Evolutionary conservation across 2,888 invertebrate species (phyloP).

Genomic region (Eugnorisma glareosa): DNA sequence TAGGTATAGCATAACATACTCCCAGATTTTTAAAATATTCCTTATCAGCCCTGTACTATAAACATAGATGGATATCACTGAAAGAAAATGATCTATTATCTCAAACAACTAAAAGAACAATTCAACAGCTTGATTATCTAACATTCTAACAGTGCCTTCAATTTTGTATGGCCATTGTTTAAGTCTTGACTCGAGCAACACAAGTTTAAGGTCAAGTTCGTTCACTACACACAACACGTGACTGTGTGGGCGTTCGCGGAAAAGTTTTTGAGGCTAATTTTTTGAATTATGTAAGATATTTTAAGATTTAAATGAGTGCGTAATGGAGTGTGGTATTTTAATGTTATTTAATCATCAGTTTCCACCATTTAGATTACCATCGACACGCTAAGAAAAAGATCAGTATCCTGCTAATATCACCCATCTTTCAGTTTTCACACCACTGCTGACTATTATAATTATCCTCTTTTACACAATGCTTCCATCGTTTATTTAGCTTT

Average conservation of each 20-base stretch:
- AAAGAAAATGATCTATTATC: not conserved
- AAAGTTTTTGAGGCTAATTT: constrained; percentile 15
- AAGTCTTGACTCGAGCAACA: constrained; percentile 25
- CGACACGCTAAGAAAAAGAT: too few species aligned
- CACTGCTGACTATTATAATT: not conserved
- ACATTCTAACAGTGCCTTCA: not conserved
- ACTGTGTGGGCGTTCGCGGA: constrained; percentile 42
- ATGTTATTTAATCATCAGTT: not conserved
- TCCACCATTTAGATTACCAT: too few species aligned
- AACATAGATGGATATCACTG: not conserved
- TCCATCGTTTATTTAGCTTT: not conserved
- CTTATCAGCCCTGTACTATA: not conserved
- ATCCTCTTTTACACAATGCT: not conserved
- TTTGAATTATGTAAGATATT: constrained; percentile 6
- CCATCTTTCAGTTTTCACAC: not conserved
- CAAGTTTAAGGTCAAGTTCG: constrained; percentile 59
- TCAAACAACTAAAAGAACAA: not conserved
- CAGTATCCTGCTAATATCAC: not conserved
- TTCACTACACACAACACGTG: constrained; percentile 22
- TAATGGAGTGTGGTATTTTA: too few species aligned
- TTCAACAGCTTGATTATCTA: constrained; percentile 24
- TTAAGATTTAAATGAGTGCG: not conserved
- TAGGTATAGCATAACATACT: too few species aligned
- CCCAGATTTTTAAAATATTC: not conserved
- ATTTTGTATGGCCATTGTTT: constrained; percentile 41